These are phyloP conservation scores for Leptopilina myrica DNA, from an alignment of 2,888 invertebrate genomes.

Conservation along the genomic window DNA sequence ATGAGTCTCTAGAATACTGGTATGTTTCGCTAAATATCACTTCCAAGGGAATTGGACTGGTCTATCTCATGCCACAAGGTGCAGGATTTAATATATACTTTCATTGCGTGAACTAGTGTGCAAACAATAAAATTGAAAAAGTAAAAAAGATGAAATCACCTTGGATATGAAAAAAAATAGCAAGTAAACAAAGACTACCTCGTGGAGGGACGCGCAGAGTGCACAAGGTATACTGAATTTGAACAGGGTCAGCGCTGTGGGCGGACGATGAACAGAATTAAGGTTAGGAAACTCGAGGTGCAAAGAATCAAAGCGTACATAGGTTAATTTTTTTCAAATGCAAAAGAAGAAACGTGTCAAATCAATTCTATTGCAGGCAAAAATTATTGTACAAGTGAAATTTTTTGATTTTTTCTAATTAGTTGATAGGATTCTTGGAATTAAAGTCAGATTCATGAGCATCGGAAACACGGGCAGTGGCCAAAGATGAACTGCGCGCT, in stretches of 20 bases:
- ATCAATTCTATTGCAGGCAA: too few relatives aligned
- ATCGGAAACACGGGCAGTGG: constrained; percentile 30
- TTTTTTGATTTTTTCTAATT: constrained; percentile 18
- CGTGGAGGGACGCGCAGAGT: constrained; percentile 33
- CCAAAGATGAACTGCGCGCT: constrained; percentile 25
- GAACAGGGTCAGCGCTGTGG: constrained; percentile 39
- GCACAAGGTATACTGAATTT: constrained; percentile 20
- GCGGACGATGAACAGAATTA: constrained; percentile 36
- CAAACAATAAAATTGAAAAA: not conserved
- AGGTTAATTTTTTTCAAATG: not conserved
- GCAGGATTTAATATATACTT: not conserved
- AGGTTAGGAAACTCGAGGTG: constrained; percentile 19
- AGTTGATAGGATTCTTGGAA: constrained; percentile 6
- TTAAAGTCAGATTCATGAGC: constrained; percentile 12
- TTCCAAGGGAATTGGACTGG: not conserved
- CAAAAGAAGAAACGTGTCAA: not conserved
- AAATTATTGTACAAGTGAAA: not conserved
- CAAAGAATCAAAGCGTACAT: constrained; percentile 5
- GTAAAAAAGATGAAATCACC: not conserved
- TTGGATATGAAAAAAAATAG: not conserved
- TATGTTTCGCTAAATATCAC: not conserved
- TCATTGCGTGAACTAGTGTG: not conserved
- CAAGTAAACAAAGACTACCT: constrained; percentile 41
- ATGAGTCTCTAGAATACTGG: not conserved
- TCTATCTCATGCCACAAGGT: constrained; percentile 7